Conservation (phyloP, 2,797 vertebrate species). For the Brachymystax lenok region DNA sequence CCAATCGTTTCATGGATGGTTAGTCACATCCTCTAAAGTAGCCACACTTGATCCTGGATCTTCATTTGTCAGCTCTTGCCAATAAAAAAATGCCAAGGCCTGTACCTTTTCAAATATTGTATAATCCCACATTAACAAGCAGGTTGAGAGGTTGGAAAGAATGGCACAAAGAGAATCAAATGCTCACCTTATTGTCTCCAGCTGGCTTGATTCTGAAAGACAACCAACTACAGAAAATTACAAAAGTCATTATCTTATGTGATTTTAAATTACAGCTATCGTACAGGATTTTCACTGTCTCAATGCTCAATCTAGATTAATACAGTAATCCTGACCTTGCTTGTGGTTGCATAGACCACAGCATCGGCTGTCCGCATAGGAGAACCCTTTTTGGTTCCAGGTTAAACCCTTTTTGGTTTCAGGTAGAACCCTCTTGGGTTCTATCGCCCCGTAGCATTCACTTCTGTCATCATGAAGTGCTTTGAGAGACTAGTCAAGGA, state of each 20-base stretch:
- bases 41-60: slow-evolving; percentile 21
- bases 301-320: too few relatives aligned
- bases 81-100: slow-evolving; percentile 3
- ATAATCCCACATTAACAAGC: slow-evolving; percentile 3
- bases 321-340: too few relatives aligned
- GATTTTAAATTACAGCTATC: too few relatives aligned
- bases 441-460: too few relatives aligned
- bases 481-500: too few relatives aligned
- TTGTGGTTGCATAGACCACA: too few relatives aligned
- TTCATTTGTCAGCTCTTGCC: slow-evolving; percentile 9
- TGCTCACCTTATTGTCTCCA: slow-evolving; percentile 76
- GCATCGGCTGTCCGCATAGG: too few relatives aligned
- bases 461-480: too few relatives aligned
- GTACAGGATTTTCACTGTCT: too few relatives aligned
- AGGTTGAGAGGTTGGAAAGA: not conserved
- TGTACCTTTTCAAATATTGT: slow-evolving; percentile 22
- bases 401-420: slow-evolving; percentile 33
- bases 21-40: slow-evolving; percentile 27
- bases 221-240: slow-evolving; percentile 14
- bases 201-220: slow-evolving; percentile 68
- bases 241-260: not conserved
- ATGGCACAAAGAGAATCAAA: slow-evolving; percentile 9
- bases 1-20: slow-evolving; percentile 22
- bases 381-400: slow-evolving; percentile 37
- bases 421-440: too few relatives aligned